Conservation (phyloP, 1,140 invertebrate species). For the Pinna nobilis region DNA sequence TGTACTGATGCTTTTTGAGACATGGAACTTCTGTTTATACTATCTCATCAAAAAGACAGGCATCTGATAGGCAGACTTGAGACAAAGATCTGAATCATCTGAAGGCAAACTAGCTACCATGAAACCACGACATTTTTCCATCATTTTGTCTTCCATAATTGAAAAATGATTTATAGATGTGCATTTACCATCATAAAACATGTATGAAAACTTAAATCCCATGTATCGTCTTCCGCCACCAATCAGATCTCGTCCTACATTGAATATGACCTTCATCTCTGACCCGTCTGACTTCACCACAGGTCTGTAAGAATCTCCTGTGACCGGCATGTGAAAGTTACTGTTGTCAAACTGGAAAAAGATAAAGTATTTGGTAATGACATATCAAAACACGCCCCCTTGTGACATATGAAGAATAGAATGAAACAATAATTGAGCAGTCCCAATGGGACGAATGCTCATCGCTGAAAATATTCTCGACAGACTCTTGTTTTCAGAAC, state of each 20-base stretch:
- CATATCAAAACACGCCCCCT: neutral
- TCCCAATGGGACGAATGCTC: neutral
- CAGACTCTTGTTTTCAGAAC: neutral
- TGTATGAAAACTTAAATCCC: conserved; percentile 45
- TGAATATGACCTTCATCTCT: conserved; percentile 30
- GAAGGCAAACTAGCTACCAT: neutral
- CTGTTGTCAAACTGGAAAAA: conserved; percentile 40
- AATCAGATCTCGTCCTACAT: conserved; percentile 25
- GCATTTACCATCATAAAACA: conserved; percentile 20
- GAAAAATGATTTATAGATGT: neutral
- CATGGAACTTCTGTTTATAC: neutral
- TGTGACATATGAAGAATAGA: neutral
- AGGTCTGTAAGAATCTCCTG: conserved; percentile 5
- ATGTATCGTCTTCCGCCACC: conserved; percentile 21
- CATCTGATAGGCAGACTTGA: neutral
- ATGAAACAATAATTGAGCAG: neutral
- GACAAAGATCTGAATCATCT: neutral
- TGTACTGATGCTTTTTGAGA: neutral
- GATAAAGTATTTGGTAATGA: no score
- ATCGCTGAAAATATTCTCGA: neutral
- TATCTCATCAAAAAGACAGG: neutral
- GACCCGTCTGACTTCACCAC: conserved; percentile 28
- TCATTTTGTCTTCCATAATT: neutral
- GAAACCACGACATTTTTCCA: neutral
- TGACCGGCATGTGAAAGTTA: conserved; percentile 7